Conservation (phyloP, 37 sponge, comb jelly and placozoan species). For the Aplysina aerophoba region DNA sequence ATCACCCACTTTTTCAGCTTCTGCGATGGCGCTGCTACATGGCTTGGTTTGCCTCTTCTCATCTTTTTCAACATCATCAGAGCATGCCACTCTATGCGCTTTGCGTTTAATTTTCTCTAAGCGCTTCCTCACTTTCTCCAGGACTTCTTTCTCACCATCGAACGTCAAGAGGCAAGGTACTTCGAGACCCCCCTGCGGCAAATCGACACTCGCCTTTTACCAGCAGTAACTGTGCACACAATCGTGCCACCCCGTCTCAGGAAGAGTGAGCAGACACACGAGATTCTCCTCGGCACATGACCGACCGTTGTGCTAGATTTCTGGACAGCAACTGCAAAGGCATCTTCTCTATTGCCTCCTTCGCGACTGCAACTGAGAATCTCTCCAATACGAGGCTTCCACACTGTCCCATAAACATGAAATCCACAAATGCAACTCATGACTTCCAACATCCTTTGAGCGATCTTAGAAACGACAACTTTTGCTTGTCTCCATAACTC, state of each 20-base stretch:
- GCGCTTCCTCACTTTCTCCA: background rate
- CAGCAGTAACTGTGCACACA: conserved; percentile 12
- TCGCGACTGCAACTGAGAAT: conserved; percentile 7
- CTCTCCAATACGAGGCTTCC: conserved; percentile 17
- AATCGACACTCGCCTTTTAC: background rate
- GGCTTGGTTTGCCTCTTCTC: too few relatives aligned
- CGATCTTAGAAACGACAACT: too few relatives aligned
- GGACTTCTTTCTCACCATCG: background rate
- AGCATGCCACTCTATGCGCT: background rate
- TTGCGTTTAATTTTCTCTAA: background rate
- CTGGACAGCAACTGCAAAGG: too few relatives aligned
- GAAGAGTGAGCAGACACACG: conserved; percentile 30
- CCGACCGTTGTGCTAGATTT: conserved; percentile 13
- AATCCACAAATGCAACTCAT: conserved; percentile 3
- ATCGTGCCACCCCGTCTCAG: conserved; percentile 16
- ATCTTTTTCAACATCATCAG: too few relatives aligned
- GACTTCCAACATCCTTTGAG: background rate
- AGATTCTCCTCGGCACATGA: conserved; percentile 31
- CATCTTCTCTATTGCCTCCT: background rate
- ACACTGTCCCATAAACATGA: background rate
- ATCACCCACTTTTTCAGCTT: too few relatives aligned
- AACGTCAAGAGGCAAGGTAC: conserved; percentile 25
- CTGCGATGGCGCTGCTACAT: too few relatives aligned
- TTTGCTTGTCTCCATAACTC: too few relatives aligned
- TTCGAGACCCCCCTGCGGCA: conserved; percentile 48